Percentiles rank a stretch among this genome's conserved stretches.
These are phyloP conservation scores for Ectemnius continuus DNA, from an alignment of 2,888 invertebrate genomes.

Conservation along the genomic window DNA sequence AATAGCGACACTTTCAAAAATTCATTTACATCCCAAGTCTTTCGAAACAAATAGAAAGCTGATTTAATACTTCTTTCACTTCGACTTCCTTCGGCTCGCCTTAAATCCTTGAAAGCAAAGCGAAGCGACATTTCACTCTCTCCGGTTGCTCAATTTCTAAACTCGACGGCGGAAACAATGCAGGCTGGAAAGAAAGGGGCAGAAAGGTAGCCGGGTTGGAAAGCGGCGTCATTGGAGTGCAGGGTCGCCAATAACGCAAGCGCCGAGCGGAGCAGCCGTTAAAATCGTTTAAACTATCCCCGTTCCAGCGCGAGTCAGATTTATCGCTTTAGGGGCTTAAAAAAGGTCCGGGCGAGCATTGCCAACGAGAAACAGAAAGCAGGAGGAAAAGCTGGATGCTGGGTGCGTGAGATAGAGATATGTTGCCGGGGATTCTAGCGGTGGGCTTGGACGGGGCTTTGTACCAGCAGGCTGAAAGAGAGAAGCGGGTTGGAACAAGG, in stretches of 20 bases:
- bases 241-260: slow-evolving; percentile 62
- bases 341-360: slow-evolving; percentile 26
- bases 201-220: slow-evolving; percentile 20
- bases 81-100: too few relatives aligned
- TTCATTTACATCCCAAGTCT: too few relatives aligned
- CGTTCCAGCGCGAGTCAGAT: slow-evolving; percentile 58
- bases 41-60: too few relatives aligned
- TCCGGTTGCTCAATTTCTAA: too few relatives aligned
- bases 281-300: slow-evolving; percentile 72
- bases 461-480: slow-evolving; percentile 13
- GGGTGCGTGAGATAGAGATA: slow-evolving; percentile 36
- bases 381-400: slow-evolving; percentile 42
- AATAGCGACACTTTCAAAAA: too few relatives aligned
- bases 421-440: slow-evolving; percentile 29
- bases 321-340: slow-evolving; percentile 64
- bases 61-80: too few relatives aligned
- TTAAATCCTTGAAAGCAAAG: background rate
- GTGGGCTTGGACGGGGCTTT: slow-evolving; percentile 32
- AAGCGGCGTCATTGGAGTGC: slow-evolving; percentile 54
- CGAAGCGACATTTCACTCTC: slow-evolving; percentile 12
- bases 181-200: slow-evolving; percentile 6
- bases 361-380: slow-evolving; percentile 12
- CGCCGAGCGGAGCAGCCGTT: slow-evolving; percentile 62
- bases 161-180: background rate
- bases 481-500: slow-evolving; percentile 20